Evolutionary conservation across 2,888 invertebrate genomes (phyloP).

Genomic region (Dorcus parallelipipedus): DNA sequence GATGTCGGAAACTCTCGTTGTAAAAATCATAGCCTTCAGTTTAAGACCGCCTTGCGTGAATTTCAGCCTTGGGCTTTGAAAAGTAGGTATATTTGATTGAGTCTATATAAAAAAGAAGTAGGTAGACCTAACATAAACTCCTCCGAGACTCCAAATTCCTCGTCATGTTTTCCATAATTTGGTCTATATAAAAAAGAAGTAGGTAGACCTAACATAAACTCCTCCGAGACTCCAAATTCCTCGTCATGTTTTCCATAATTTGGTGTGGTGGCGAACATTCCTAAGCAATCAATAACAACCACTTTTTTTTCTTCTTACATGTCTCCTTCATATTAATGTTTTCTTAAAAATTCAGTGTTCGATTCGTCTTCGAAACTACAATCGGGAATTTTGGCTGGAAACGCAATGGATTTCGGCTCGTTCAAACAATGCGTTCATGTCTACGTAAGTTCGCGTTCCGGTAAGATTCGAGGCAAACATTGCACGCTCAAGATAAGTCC

Average conservation of each 20-base stretch:
- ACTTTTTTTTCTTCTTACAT: slow-evolving; percentile 16
- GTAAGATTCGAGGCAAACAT: slow-evolving; percentile 44
- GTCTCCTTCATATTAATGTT: no score
- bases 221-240: no score
- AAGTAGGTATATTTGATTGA: slow-evolving; percentile 30
- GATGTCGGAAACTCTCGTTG: slow-evolving; percentile 30
- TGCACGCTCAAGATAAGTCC: slow-evolving; percentile 41
- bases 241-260: no score
- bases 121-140: no score
- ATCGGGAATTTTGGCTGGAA: slow-evolving; percentile 48
- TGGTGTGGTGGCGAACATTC: no score
- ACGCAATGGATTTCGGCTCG: slow-evolving; percentile 48
- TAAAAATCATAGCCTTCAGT: slow-evolving; percentile 35
- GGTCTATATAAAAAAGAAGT: background rate
- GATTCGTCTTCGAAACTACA: slow-evolving; percentile 52
- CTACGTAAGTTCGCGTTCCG: slow-evolving; percentile 24
- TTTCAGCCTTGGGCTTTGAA: slow-evolving; percentile 42
- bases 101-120: background rate
- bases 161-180: no score
- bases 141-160: no score
- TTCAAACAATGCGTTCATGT: slow-evolving; percentile 47
- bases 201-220: no score
- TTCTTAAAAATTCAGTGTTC: slow-evolving; percentile 42
- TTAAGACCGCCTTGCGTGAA: slow-evolving; percentile 33
- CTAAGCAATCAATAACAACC: no score